Conservation (phyloP, 2,113 vertebrate species). For the Diphyllodes magnificus region DNA sequence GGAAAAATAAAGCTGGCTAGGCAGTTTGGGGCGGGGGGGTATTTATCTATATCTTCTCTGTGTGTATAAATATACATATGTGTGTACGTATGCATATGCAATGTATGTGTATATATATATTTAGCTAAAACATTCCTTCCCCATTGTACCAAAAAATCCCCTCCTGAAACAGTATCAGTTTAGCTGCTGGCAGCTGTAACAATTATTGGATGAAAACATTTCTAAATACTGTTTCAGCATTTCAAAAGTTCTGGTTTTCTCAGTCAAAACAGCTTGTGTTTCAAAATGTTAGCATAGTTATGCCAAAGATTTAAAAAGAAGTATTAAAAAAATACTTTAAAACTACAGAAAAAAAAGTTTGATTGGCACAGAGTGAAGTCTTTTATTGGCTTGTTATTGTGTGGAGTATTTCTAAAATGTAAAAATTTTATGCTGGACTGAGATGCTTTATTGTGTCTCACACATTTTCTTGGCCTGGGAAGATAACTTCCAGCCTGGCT, state of each 20-base stretch:
- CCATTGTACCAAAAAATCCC: background rate
- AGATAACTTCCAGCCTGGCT: background rate
- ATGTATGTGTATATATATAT: background rate
- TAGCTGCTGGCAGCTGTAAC: background rate
- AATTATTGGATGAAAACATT: background rate
- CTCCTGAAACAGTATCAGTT: background rate
- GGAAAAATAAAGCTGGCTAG: background rate
- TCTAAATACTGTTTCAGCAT: background rate
- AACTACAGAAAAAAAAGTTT: background rate
- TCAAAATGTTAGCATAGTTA: background rate
- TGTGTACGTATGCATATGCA: background rate
- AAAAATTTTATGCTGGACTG: background rate
- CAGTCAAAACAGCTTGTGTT: background rate
- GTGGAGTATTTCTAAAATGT: background rate
- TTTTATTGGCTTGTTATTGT: slow-evolving; percentile 2
- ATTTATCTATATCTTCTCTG: background rate
- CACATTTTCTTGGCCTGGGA: background rate
- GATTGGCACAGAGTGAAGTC: background rate
- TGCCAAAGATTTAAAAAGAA: background rate
- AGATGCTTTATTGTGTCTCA: background rate
- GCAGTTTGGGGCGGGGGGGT: background rate
- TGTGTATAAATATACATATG: no score
- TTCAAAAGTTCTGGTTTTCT: background rate
- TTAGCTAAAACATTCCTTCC: background rate
- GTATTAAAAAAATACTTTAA: background rate